These are phyloP conservation scores for Cantharis rustica DNA, from an alignment of 2,888 invertebrate species.

Conservation along the genomic window DNA sequence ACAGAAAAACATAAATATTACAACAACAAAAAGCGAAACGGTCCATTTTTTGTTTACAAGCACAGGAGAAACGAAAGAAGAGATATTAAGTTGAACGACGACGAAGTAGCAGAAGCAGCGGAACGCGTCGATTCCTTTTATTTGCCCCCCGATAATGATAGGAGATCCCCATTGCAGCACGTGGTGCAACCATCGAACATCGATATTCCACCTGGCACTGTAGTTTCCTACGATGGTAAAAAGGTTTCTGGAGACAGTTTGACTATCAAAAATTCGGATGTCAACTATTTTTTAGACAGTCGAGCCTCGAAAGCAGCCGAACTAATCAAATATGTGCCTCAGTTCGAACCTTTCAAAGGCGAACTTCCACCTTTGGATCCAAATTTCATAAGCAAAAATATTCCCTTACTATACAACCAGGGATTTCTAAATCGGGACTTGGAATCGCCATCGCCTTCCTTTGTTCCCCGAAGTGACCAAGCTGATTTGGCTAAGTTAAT, in stretches of 20 bases:
- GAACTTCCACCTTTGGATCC: conserved; percentile 69
- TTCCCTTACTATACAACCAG: conserved; percentile 47
- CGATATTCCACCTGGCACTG: conserved; percentile 61
- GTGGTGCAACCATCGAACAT: conserved; percentile 52
- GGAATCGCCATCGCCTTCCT: conserved; percentile 41
- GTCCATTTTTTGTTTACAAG: conserved; percentile 25
- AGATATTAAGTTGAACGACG: conserved; percentile 22
- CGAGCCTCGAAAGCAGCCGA: conserved; percentile 62
- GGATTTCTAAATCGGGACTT: conserved; percentile 48
- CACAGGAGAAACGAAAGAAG: conserved; percentile 26
- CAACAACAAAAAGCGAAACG: conserved; percentile 41
- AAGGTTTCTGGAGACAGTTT: conserved; percentile 70
- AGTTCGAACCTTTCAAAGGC: conserved; percentile 75
- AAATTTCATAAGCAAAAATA: conserved; percentile 53
- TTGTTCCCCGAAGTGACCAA: conserved; percentile 12
- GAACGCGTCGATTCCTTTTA: conserved; percentile 75
- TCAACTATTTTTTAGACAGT: conserved; percentile 40
- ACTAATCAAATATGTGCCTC: conserved; percentile 68
- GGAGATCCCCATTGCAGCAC: conserved; percentile 41
- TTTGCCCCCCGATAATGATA: conserved; percentile 69
- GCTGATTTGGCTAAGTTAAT: conserved; percentile 55
- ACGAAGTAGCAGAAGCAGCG: conserved; percentile 69
- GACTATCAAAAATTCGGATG: conserved; percentile 51
- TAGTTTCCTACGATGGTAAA: conserved; percentile 78
- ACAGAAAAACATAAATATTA: conserved; percentile 40